These are phyloP conservation scores for Eclectus roratus DNA, from an alignment of 2,113 vertebrate species.

Conservation along the genomic window DNA sequence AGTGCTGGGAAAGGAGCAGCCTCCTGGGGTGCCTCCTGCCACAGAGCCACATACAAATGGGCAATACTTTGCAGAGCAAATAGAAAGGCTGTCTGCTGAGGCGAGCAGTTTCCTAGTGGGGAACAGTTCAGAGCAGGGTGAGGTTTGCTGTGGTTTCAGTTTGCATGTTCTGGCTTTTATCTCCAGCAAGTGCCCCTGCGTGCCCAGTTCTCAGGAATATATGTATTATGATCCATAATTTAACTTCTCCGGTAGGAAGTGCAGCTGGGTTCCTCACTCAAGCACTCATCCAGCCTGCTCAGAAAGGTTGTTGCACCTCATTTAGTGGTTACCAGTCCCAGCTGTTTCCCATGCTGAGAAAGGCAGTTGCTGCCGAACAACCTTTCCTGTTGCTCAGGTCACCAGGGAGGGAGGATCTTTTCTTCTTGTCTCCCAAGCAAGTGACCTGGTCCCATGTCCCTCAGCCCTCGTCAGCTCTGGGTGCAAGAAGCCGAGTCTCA, in stretches of 20 bases:
- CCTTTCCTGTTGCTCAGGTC: background rate
- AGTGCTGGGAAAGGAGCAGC: background rate
- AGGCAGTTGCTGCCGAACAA: background rate
- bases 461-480: background rate
- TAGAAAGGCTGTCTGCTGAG: background rate
- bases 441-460: background rate
- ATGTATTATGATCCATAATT: background rate
- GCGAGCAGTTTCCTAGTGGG: background rate
- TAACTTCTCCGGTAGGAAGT: background rate
- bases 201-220: background rate
- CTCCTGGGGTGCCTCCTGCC: background rate
- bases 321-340: background rate
- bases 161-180: background rate
- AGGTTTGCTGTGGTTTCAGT: background rate
- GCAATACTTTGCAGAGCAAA: background rate
- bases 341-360: background rate
- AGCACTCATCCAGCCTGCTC: background rate
- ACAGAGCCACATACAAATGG: background rate
- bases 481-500: background rate
- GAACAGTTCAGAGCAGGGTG: accelerated
- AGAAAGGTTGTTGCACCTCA: background rate
- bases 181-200: background rate
- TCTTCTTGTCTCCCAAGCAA: background rate
- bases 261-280: background rate
- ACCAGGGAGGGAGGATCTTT: background rate